phyloP scores from a whole-genome alignment of 2,888 invertebrate species.

The Pachliopta kotzebuea region DNA sequence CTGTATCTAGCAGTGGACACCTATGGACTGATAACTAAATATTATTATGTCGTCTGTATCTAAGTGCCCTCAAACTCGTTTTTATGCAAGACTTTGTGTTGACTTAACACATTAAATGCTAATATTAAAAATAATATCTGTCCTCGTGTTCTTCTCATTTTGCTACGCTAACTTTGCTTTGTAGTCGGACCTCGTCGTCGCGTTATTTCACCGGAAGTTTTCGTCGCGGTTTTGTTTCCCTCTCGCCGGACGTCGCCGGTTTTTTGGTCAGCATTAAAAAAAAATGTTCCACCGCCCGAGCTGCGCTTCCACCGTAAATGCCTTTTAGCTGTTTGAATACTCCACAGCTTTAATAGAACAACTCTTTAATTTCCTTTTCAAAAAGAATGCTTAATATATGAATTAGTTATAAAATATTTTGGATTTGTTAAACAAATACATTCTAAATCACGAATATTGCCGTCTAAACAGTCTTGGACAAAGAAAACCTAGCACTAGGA shows the following conservation, averaged over 20 bases:
- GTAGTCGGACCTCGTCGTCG: not conserved
- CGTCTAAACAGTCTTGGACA: no score
- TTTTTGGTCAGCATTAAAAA: constrained; percentile 7
- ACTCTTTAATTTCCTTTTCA: not conserved
- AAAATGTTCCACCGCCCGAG: constrained; percentile 21
- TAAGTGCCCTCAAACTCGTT: no score
- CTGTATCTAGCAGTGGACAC: no score
- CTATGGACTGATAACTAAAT: no score
- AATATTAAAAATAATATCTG: not conserved
- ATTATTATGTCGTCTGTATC: no score
- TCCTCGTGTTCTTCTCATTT: not conserved
- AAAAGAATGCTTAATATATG: not conserved
- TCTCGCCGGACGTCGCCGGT: constrained; percentile 21
- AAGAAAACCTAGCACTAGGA: no score
- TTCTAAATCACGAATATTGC: no score
- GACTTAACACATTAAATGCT: not conserved
- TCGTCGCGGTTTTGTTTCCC: constrained; percentile 31
- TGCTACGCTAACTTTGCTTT: constrained; percentile 3
- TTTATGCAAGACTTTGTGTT: no score
- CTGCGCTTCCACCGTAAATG: constrained; percentile 30
- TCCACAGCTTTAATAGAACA: not conserved
- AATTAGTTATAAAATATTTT: not conserved
- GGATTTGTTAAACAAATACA: no score
- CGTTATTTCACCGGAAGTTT: constrained; percentile 32
- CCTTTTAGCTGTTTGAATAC: constrained; percentile 4